phyloP scores from a whole-genome alignment of 1,140 invertebrate species.

The Drosophila albomicans region DNA sequence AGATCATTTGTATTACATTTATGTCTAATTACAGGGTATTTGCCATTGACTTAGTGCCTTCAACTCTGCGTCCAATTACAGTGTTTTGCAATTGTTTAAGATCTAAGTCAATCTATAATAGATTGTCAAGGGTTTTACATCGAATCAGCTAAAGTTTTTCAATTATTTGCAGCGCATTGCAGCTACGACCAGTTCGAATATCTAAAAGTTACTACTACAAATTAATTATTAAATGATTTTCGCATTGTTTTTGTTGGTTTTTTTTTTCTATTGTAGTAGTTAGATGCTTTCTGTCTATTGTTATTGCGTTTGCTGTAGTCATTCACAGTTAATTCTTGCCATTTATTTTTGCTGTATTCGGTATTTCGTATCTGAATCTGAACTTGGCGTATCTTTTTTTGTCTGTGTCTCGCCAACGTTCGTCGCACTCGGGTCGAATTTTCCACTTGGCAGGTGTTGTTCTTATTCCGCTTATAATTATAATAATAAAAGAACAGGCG shows the following conservation, averaged over 20 bases:
- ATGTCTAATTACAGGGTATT: background rate
- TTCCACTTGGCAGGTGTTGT: conserved; percentile 29
- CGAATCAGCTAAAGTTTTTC: background rate
- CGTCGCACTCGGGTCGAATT: conserved; percentile 46
- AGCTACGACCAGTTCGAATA: conserved; percentile 42
- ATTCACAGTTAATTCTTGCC: conserved; percentile 58
- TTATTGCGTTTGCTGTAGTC: conserved; percentile 22
- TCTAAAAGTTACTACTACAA: conserved; percentile 26
- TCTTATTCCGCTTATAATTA: background rate
- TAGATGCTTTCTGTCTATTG: conserved; percentile 14
- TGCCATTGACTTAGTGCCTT: background rate
- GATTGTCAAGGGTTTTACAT: conserved; percentile 11
- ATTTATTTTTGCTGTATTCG: conserved; percentile 23
- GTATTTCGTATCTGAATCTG: conserved; percentile 44
- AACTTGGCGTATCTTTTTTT: conserved; percentile 50
- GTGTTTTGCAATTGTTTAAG: conserved; percentile 8
- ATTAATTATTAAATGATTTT: conserved; percentile 52
- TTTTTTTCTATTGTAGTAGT: conserved; percentile 27
- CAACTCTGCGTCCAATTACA: background rate
- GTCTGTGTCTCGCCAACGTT: conserved; percentile 51
- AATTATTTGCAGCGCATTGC: conserved; percentile 30
- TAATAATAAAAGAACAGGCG: conserved; percentile 1
- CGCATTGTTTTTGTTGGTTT: conserved; percentile 10
- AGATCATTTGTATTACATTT: background rate
- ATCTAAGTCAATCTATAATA: conserved; percentile 23